Percentiles rank a stretch among this genome's conserved stretches.
Evolutionary conservation across 2,113 vertebrate species (phyloP).

Genomic region (Strix uralensis): DNA sequence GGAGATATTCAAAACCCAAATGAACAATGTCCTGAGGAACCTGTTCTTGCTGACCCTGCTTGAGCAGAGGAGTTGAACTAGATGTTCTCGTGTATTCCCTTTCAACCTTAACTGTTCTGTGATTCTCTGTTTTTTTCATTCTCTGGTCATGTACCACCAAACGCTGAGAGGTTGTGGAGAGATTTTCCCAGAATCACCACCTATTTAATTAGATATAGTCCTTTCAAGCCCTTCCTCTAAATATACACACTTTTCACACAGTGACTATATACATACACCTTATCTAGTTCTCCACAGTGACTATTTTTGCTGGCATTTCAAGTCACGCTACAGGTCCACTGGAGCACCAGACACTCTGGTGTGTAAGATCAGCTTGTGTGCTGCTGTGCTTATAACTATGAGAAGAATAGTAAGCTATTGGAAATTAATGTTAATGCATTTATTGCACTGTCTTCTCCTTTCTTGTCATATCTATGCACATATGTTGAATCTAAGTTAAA

Average conservation of each 20-base stretch:
- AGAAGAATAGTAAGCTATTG: not conserved
- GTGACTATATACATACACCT: not conserved
- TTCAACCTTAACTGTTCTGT: not conserved
- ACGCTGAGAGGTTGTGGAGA: not conserved
- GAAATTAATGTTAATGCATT: not conserved
- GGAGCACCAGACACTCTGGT: not conserved
- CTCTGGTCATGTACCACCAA: not conserved
- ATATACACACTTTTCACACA: not conserved
- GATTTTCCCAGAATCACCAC: not conserved
- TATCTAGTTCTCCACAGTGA: not conserved
- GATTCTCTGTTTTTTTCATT: not conserved
- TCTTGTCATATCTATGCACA: not conserved
- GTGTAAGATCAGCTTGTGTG: not conserved
- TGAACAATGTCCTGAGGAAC: not conserved
- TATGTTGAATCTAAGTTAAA: not conserved
- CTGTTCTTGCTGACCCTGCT: not conserved
- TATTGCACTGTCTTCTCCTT: not conserved
- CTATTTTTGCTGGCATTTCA: not conserved
- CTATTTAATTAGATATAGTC: not conserved
- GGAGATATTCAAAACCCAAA: not conserved
- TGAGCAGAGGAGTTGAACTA: rapidly evolving
- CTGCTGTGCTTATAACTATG: not conserved
- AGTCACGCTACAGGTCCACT: not conserved
- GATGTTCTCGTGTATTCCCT: not conserved
- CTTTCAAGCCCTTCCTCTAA: not conserved